Evolutionary conservation across 2,888 invertebrate species (phyloP), one percentile per base, ranked within the genome.

Genomic region (Drosophila austrosaltans): DNA sequence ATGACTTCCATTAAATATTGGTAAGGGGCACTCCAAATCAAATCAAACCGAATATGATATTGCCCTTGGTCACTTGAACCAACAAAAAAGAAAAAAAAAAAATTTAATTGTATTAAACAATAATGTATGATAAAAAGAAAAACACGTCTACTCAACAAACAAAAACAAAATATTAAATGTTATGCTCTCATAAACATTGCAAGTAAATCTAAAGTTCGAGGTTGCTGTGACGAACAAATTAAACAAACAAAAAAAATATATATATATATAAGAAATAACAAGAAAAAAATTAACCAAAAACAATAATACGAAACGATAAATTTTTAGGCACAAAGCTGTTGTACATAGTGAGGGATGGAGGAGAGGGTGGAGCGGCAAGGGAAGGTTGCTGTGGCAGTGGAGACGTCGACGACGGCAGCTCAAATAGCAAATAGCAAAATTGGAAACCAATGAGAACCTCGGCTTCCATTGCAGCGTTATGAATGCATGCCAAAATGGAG

Each of bases 151-250:
- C 44, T 56, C 53, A 65, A 60, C 44, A 53, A 62, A 78, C 58
- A 80, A 85, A 64, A 39, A 61, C 64, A 87, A 72, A 48, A 48
- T 25, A 78, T 80, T 79, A 65, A 79, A 77, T 79, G 87, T 89
- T 87, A 77, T 89, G 86, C 89, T 87, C 86, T 87, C 86, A 87
- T 87, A 87, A 87, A 68, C 88, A 88, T 63, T 86, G 88, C 88
- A 86, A 87, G 79, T 89, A 79, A 87, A 89, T 89, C 87, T 89
- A 87, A 87, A 87, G 86, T 87, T 89, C 86, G 89, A 87, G 86
- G 86, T 79, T 89, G 77, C 63, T 68, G 88, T 87, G 87, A 83
- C 88, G 88, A 87, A 76, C 75, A 86, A 69, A 76, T 63, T 58
- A 61, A 57, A 54, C 54, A 20, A 53, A 66, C 39, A 76, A 62